A percentile compares a stretch with the other conserved stretches of the same genome.
Evolutionary conservation across 2,888 invertebrate genomes (phyloP).

Genomic region (Apamea sordens): DNA sequence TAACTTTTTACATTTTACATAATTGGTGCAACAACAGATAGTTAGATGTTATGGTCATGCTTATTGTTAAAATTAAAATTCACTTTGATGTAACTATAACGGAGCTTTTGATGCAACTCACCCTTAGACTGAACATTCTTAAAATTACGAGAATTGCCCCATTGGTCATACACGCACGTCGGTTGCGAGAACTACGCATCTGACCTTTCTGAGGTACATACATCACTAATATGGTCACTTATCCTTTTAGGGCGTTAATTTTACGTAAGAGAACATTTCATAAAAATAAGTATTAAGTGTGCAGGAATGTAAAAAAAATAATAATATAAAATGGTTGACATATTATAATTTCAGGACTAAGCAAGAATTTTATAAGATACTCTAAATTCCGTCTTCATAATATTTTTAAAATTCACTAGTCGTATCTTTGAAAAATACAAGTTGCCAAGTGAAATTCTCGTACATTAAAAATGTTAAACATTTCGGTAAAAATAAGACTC

Average conservation of each 20-base stretch:
- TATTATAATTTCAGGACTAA: constrained; percentile 12
- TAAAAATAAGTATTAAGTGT: neutral
- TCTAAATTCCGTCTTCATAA: neutral
- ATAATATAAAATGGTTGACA: neutral
- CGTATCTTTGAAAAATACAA: constrained; percentile 27
- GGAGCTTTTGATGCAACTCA: too few species aligned
- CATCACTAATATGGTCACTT: neutral
- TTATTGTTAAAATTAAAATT: too few species aligned
- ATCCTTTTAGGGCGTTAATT: neutral
- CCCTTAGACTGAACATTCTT: too few species aligned
- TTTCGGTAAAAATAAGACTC: constrained; percentile 29
- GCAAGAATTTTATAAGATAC: constrained; percentile 19
- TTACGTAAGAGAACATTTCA: neutral
- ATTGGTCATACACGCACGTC: too few species aligned
- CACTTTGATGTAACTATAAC: too few species aligned
- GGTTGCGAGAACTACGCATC: too few species aligned
- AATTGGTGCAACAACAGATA: too few species aligned
- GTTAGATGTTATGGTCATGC: too few species aligned
- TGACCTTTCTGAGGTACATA: neutral
- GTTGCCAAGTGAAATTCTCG: constrained; percentile 34
- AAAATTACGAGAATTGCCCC: too few species aligned
- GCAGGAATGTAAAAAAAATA: neutral
- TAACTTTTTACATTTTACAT: too few species aligned
- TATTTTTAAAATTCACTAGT: constrained; percentile 27
- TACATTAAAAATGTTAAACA: constrained; percentile 34